Evolutionary conservation across 2,888 invertebrate species (phyloP), one percentile per base, ranked within the genome.

Genomic region (Hemaris fuciformis): DNA sequence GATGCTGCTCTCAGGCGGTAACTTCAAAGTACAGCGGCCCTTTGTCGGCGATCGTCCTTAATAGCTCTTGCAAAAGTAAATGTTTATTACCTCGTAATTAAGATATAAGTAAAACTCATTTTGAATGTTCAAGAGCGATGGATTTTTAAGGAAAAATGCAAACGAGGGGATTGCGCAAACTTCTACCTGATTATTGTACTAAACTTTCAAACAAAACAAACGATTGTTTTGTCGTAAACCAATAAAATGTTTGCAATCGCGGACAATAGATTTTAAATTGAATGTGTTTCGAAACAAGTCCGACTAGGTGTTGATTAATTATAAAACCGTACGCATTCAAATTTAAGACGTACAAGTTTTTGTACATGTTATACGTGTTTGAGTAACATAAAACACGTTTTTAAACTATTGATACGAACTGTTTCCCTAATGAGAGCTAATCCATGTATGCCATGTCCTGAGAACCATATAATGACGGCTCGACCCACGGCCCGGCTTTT

Each of bases 61-160:
- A 88, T 89, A 85, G 83, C 80, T 73, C 77, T 85, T 84, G 91
- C 89, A 80, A 88, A 89, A 89, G 81, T 83, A 76, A 81, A 79
- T 74, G 74, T 87, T 88, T 85, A 86, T 84, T 79, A 72, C 77
- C 58, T 74, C 62, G 69, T 75, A 81, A 80, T 82, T 75, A 80
- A 80, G 53, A 65, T 60, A 48, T 34, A 41, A 63, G 27, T 27
- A 13, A 43, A 43, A 43, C 61, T 13, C 31, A 57, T 57, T 45
- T 27, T 25, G 10, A 15, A 41, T n/a, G 23, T 57, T 18, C 13
- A 25, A 41, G 18, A 8, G 6, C 46, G 38, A 48, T 48, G 5
- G 5, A 48, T 8, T 25, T 48, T 48, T 25, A 5, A 48, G 25
- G 48, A 48, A 53, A 53, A 31, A 27, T 53, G 31, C 71, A 41